Conservation (phyloP, 2,797 vertebrate species). For the Rhinoraja longicauda region DNA sequence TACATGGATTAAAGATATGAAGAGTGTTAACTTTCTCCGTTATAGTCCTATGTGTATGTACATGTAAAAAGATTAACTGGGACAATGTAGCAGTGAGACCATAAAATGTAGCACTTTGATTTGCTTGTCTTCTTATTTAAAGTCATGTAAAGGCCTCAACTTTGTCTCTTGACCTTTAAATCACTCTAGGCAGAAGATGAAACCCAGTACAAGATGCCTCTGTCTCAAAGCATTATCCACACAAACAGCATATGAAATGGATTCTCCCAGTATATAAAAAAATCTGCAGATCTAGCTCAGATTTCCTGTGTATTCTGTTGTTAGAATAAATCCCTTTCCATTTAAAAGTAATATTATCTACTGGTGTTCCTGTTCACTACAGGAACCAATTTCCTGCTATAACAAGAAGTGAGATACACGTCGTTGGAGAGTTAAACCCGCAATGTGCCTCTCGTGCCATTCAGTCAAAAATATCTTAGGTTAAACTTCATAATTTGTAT, state of each 20-base stretch:
- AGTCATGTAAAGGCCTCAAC: background rate
- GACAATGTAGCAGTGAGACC: background rate
- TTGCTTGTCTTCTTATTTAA: background rate
- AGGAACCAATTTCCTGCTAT: conserved; percentile 7
- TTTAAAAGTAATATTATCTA: conserved; percentile 32
- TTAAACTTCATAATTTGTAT: background rate
- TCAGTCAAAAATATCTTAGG: background rate
- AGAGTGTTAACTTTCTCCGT: background rate
- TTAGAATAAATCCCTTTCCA: conserved; percentile 21
- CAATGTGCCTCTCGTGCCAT: background rate
- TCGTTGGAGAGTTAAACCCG: background rate
- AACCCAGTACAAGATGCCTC: background rate
- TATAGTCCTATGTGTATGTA: background rate
- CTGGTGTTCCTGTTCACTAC: conserved; percentile 2
- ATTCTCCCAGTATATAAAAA: conserved; percentile 7
- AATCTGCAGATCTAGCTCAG: background rate
- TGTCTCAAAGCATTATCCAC: background rate
- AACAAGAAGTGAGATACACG: background rate
- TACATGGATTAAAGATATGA: background rate
- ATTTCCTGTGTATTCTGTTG: conserved; percentile 19
- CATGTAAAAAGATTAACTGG: background rate
- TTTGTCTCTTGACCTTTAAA: conserved; percentile 31
- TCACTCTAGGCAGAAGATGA: background rate
- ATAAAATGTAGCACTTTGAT: background rate
- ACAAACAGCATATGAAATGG: conserved; percentile 29